These are phyloP conservation scores for Hymenopus coronatus DNA, from an alignment of 2,888 invertebrate genomes.

Conservation along the genomic window DNA sequence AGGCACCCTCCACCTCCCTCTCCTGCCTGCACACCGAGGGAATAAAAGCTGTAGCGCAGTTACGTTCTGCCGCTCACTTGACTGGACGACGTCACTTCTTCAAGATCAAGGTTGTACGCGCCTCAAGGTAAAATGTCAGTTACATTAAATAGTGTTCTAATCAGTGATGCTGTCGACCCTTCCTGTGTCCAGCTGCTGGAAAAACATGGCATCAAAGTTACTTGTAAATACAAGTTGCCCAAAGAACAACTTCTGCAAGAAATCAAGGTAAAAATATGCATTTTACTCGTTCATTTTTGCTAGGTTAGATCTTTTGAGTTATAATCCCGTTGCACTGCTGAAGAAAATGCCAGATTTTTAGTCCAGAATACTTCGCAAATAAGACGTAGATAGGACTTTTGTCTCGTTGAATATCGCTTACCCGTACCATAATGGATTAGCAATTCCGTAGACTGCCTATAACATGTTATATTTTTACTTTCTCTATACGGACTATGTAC, in stretches of 20 bases:
- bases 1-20: not conserved
- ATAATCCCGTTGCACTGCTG: too few species aligned
- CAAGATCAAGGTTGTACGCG: not conserved
- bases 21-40: not conserved
- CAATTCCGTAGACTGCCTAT: too few species aligned
- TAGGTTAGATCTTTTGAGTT: too few species aligned
- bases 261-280: conserved; percentile 65
- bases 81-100: not conserved
- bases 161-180: conserved; percentile 89
- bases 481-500: too few species aligned
- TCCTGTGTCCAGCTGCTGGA: conserved; percentile 79
- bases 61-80: not conserved
- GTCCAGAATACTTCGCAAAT: too few species aligned
- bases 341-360: too few species aligned
- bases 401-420: too few species aligned
- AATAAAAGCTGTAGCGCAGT: not conserved
- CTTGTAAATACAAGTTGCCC: conserved; percentile 72
- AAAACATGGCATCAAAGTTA: conserved; percentile 74
- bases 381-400: too few species aligned
- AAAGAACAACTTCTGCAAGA: conserved; percentile 77
- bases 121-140: conserved; percentile 41
- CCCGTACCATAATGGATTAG: too few species aligned
- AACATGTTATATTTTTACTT: too few species aligned
- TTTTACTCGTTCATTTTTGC: not conserved
- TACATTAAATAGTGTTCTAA: conserved; percentile 74